Evolutionary conservation across 1,140 invertebrate genomes (phyloP).

Genomic region (Brachionus asplanchnoidis): DNA sequence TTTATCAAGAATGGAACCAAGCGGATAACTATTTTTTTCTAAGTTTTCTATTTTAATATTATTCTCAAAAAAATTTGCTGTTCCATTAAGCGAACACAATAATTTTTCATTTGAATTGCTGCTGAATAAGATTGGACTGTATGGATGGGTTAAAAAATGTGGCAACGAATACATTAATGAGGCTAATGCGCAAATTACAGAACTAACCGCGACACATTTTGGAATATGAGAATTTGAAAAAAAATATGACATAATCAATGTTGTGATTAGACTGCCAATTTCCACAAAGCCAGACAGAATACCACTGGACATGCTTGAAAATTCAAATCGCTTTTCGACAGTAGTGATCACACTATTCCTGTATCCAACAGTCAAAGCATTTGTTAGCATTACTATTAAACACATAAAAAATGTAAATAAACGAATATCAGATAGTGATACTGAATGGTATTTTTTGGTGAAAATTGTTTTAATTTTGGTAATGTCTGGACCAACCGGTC

Average conservation of each 20-base stretch:
- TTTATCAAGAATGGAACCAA: constrained; percentile 48
- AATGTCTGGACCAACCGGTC: constrained; percentile 16
- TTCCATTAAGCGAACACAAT: constrained; percentile 44
- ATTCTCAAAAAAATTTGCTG: not conserved
- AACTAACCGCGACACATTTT: constrained; percentile 89
- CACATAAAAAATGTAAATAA: constrained; percentile 85
- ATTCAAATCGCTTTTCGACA: constrained; percentile 91
- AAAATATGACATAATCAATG: constrained; percentile 90
- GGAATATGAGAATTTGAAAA: constrained; percentile 86
- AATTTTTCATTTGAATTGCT: constrained; percentile 46
- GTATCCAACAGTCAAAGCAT: constrained; percentile 62
- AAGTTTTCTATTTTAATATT: not conserved
- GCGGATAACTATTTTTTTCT: constrained; percentile 19
- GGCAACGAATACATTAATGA: constrained; percentile 74
- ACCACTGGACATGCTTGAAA: constrained; percentile 83
- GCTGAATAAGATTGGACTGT: constrained; percentile 57
- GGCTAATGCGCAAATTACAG: constrained; percentile 75
- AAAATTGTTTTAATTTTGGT: constrained; percentile 46
- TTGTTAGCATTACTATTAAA: constrained; percentile 73
- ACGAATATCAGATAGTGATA: constrained; percentile 59
- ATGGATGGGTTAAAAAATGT: constrained; percentile 58
- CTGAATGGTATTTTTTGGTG: not conserved
- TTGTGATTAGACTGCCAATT: constrained; percentile 85
- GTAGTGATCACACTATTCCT: constrained; percentile 94
- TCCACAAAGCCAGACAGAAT: constrained; percentile 88